Conservation (phyloP, 1,140 invertebrate species). For the Sinella curviseta region DNA sequence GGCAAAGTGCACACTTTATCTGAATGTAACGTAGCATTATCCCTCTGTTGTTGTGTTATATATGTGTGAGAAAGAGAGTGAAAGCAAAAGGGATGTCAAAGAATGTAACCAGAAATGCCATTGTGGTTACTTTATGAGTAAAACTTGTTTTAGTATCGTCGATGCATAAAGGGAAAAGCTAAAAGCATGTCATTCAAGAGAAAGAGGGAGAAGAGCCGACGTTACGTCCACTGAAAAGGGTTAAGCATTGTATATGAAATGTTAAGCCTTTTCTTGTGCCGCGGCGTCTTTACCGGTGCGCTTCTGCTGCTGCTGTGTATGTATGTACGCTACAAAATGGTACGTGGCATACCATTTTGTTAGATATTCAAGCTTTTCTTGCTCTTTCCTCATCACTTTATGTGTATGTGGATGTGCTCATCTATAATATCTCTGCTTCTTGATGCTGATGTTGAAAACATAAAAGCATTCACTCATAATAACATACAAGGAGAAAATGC, state of each 20-base stretch:
- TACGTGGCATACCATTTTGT: not conserved
- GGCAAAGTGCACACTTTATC: too few species aligned
- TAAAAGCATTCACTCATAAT: not conserved
- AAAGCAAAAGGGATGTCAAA: not conserved
- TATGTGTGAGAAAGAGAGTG: not conserved
- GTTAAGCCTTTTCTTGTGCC: too few species aligned
- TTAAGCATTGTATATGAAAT: not conserved
- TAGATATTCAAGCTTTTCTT: not conserved
- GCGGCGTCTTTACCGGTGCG: too few species aligned
- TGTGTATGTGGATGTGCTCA: too few species aligned
- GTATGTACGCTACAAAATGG: too few species aligned
- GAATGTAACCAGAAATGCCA: slow-evolving; percentile 3
- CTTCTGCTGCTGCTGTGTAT: too few species aligned
- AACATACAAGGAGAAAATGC: not conserved
- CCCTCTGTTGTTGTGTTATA: too few species aligned
- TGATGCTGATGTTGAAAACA: too few species aligned
- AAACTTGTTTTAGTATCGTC: slow-evolving; percentile 4
- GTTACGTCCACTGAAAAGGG: not conserved
- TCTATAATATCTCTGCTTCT: too few species aligned
- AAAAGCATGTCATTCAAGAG: slow-evolving; percentile 17
- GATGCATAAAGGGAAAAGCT: slow-evolving; percentile 1
- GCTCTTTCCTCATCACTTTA: not conserved
- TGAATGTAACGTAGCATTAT: too few species aligned
- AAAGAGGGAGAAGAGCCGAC: not conserved
- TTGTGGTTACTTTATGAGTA: slow-evolving; percentile 6